Conservation (phyloP, 2,888 invertebrate species). For the Drosophila kokeensis region DNA sequence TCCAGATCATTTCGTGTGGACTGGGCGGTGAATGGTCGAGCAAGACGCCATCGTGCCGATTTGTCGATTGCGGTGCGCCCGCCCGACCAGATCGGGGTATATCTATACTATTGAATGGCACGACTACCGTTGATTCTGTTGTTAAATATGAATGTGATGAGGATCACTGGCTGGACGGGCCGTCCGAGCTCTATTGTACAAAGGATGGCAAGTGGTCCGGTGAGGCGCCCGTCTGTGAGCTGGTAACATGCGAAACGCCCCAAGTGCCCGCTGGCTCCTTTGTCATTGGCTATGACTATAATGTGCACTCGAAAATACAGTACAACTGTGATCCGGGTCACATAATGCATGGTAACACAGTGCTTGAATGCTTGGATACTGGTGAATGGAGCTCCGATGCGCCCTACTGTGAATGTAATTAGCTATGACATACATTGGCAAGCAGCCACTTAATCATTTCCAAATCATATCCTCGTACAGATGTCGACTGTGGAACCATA, state of each 20-base stretch:
- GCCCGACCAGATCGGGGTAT: slow-evolving; percentile 92
- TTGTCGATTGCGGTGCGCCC: slow-evolving; percentile 94
- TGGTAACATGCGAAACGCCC: slow-evolving; percentile 94
- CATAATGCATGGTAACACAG: slow-evolving; percentile 90
- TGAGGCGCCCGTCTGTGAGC: slow-evolving; percentile 93
- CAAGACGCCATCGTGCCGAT: slow-evolving; percentile 92
- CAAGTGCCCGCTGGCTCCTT: slow-evolving; percentile 94
- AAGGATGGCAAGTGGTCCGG: slow-evolving; percentile 95
- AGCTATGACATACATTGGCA: not conserved
- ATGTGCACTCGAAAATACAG: slow-evolving; percentile 93
- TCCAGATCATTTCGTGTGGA: slow-evolving; percentile 91
- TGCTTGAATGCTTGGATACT: slow-evolving; percentile 89
- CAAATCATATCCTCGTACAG: slow-evolving; percentile 85
- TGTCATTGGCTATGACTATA: slow-evolving; percentile 95
- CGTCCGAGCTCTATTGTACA: slow-evolving; percentile 89
- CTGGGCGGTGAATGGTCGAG: slow-evolving; percentile 94
- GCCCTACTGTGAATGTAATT: slow-evolving; percentile 93
- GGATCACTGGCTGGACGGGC: slow-evolving; percentile 93
- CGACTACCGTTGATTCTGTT: slow-evolving; percentile 92
- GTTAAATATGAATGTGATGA: slow-evolving; percentile 92
- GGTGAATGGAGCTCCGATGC: slow-evolving; percentile 94
- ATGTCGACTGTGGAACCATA: slow-evolving; percentile 95
- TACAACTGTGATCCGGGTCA: slow-evolving; percentile 95
- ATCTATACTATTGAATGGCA: slow-evolving; percentile 90
- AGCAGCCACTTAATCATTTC: not conserved